phyloP scores from a whole-genome alignment of 2,797 vertebrate species.

The Xenops minutus region DNA sequence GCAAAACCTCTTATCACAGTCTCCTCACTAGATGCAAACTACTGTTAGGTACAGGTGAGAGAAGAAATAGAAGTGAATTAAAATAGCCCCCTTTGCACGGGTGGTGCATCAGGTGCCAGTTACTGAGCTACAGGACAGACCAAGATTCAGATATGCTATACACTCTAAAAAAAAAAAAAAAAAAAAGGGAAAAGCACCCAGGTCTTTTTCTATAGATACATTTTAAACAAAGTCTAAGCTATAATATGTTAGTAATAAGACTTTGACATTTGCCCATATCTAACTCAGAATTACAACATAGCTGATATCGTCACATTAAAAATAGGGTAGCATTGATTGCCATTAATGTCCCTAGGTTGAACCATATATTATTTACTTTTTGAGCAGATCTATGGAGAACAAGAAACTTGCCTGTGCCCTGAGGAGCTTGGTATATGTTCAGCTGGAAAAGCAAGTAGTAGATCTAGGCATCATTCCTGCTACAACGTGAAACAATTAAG shows the following conservation, averaged over 20 bases:
- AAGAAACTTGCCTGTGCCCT: neutral
- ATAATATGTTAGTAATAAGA: neutral
- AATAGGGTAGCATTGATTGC: neutral
- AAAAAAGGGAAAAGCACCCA: too few species aligned
- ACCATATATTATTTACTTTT: slow-evolving; percentile 38
- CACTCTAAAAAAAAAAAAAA: neutral
- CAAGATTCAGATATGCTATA: neutral
- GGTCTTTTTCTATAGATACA: neutral
- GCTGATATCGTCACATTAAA: neutral
- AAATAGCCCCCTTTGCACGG: neutral
- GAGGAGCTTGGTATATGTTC: neutral
- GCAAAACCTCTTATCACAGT: neutral
- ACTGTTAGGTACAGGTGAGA: neutral
- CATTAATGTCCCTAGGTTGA: neutral
- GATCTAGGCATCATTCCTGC: neutral
- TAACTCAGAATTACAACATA: neutral
- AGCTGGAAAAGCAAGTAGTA: neutral
- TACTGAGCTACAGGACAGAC: neutral
- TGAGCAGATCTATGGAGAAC: neutral
- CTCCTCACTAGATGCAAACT: neutral
- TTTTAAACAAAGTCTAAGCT: neutral
- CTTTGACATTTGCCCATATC: neutral
- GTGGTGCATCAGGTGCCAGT: neutral
- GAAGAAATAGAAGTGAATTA: neutral
- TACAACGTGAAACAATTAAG: slow-evolving; percentile 18